Conservation (phyloP, 2,888 invertebrate genomes). For the Ichneumon xanthorius region DNA sequence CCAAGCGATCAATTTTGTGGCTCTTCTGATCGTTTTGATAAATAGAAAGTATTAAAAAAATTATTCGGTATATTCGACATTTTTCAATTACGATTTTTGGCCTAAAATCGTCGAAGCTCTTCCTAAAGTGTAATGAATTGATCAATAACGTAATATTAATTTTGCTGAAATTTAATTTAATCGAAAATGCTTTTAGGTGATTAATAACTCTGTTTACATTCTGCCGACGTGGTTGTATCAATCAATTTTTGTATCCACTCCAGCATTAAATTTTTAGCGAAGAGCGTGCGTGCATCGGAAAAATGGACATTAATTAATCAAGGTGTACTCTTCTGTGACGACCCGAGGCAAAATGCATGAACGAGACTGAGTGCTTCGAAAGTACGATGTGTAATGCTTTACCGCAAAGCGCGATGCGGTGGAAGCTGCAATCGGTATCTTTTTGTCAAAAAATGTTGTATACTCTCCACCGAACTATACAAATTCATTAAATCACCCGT, state of each 20-base stretch:
- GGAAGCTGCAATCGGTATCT: neutral
- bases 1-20: neutral
- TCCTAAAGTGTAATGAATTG: neutral
- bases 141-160: neutral
- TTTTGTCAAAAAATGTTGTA: neutral
- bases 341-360: neutral
- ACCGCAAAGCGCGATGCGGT: neutral
- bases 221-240: neutral
- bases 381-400: neutral
- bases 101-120: no score
- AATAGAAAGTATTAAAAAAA: neutral
- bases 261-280: neutral
- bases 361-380: neutral
- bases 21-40: neutral
- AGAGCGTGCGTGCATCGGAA: neutral
- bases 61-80: no score
- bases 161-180: neutral
- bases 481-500: constrained; percentile 8
- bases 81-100: no score
- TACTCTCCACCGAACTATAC: neutral
- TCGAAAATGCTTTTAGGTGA: neutral
- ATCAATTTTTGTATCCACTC: neutral
- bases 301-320: neutral
- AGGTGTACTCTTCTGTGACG: neutral
- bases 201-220: neutral